Evolutionary conservation across 1,140 invertebrate genomes (phyloP).

Genomic region (Sycophila sp.): DNA sequence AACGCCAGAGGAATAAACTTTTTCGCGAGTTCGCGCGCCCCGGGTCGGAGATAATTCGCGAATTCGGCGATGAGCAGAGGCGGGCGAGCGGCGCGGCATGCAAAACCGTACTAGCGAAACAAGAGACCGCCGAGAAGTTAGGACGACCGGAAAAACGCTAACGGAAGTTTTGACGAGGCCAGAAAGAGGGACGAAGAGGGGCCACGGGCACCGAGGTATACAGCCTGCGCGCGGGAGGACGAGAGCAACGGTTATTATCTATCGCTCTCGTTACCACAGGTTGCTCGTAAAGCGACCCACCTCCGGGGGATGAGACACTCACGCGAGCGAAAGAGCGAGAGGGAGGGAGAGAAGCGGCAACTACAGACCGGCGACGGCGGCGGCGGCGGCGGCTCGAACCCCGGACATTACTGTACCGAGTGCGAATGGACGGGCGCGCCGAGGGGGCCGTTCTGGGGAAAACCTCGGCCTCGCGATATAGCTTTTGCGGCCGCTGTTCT

Average conservation of each 20-base stretch:
- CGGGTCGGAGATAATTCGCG: not conserved
- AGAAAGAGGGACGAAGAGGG: slow-evolving; percentile 7
- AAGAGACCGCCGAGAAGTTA: not conserved
- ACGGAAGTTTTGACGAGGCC: slow-evolving; percentile 19
- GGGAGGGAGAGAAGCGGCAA: slow-evolving; percentile 34
- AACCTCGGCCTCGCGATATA: slow-evolving; percentile 45
- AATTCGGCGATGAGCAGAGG: slow-evolving; percentile 6
- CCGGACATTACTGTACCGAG: slow-evolving; percentile 54
- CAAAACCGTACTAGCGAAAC: slow-evolving; percentile 25
- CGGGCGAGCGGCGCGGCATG: not conserved
- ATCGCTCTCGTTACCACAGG: slow-evolving; percentile 69
- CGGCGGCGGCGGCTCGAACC: slow-evolving; percentile 31
- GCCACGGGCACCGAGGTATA: not conserved
- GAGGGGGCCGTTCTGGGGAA: slow-evolving; percentile 53
- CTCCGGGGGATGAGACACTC: slow-evolving; percentile 47
- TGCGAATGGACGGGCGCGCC: slow-evolving; percentile 57
- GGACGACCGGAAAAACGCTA: not conserved
- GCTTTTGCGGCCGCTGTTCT: not conserved
- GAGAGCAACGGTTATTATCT: slow-evolving; percentile 65
- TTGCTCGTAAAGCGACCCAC: slow-evolving; percentile 65
- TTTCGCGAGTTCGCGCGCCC: too few species aligned
- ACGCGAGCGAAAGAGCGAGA: slow-evolving; percentile 30
- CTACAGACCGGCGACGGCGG: not conserved
- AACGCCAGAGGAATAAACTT: too few species aligned
- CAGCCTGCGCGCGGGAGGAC: slow-evolving; percentile 39